These are phyloP conservation scores for Orthosia gothica DNA, from an alignment of 2,888 invertebrate genomes.

Conservation along the genomic window DNA sequence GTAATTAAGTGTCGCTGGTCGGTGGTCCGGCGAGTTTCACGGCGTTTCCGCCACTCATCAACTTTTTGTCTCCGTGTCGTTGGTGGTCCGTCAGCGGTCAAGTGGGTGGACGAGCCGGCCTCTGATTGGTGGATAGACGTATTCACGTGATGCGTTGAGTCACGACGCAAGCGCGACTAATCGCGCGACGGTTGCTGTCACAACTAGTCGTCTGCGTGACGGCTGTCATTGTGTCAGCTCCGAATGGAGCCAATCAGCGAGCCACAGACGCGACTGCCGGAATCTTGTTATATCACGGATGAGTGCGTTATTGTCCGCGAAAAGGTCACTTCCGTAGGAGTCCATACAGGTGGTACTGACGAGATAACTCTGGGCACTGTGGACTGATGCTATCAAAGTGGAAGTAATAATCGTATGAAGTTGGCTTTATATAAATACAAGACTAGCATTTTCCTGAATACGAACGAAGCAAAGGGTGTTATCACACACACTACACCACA, in stretches of 20 bases:
- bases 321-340: constrained; percentile 15
- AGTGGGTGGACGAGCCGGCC: background rate
- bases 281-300: constrained; percentile 4
- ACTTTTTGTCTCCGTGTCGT: constrained; percentile 56
- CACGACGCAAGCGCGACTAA: constrained; percentile 35
- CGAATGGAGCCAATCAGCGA: constrained; percentile 49
- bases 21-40: constrained; percentile 36
- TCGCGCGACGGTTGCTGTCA: constrained; percentile 44
- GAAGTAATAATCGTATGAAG: background rate
- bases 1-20: constrained; percentile 14
- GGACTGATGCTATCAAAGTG: background rate
- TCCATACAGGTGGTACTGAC: background rate
- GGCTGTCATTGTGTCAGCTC: constrained; percentile 37
- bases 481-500: too few species aligned
- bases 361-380: background rate
- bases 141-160: constrained; percentile 6
- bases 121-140: constrained; percentile 17
- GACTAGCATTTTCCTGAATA: background rate
- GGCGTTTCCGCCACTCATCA: constrained; percentile 48
- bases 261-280: background rate
- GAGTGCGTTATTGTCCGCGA: constrained; percentile 27
- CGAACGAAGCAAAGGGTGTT: too few species aligned
- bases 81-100: constrained; percentile 46
- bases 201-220: constrained; percentile 27
- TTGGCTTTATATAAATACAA: background rate